phyloP scores from a whole-genome alignment of 2,113 vertebrate species.

The Sebastes fasciatus region DNA sequence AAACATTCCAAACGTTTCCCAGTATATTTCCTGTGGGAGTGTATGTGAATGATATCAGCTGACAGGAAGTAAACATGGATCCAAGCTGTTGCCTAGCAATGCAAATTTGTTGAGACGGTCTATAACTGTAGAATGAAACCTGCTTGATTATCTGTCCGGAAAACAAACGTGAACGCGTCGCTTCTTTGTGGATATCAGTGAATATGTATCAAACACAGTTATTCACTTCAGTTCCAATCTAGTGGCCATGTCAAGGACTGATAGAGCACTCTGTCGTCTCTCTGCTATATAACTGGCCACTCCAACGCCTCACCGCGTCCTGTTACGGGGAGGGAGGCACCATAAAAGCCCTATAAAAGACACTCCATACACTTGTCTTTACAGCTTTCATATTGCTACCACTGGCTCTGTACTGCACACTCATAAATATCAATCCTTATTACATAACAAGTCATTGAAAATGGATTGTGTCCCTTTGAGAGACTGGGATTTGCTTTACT shows the following conservation, averaged over 20 bases:
- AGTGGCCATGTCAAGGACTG: conserved; percentile 51
- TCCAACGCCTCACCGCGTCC: conserved; percentile 53
- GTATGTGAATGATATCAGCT: too few species aligned
- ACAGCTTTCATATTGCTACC: conserved; percentile 31
- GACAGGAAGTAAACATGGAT: too few species aligned
- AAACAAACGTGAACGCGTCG: neutral
- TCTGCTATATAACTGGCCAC: conserved; percentile 46
- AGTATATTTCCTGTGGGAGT: too few species aligned
- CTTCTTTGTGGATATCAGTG: neutral
- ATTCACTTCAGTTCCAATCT: conserved; percentile 54
- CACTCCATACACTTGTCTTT: conserved; percentile 27
- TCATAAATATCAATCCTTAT: conserved; percentile 54
- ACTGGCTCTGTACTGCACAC: neutral
- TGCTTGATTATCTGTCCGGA: neutral
- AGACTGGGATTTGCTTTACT: conserved; percentile 29
- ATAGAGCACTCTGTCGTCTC: conserved; percentile 38
- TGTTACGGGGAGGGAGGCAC: conserved; percentile 33
- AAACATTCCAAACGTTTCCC: too few species aligned
- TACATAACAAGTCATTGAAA: conserved; percentile 38
- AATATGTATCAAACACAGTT: conserved; percentile 52
- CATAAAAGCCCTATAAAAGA: conserved; percentile 62
- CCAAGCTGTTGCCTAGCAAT: too few species aligned
- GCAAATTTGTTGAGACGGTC: too few species aligned
- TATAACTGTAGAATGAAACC: conserved; percentile 5
- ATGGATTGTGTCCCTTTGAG: conserved; percentile 45